Evolutionary conservation across 2,797 vertebrate genomes (phyloP).

Genomic region (Oceanodroma leucorhoa): DNA sequence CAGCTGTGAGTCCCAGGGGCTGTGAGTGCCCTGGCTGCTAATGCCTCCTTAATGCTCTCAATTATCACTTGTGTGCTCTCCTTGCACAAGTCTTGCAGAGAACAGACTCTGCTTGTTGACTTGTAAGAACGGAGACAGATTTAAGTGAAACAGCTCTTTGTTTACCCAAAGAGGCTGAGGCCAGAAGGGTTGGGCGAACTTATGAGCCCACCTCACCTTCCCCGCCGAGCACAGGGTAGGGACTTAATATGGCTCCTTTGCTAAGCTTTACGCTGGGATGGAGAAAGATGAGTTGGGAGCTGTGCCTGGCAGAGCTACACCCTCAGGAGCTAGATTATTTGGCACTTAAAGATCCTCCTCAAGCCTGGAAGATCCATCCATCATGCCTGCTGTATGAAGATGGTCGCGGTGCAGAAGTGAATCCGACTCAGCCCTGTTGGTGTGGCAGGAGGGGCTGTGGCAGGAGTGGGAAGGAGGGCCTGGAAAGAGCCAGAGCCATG

Average conservation of each 20-base stretch:
- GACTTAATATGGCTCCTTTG: not conserved
- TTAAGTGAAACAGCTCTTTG: not conserved
- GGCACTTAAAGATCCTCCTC: not conserved
- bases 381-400: not conserved
- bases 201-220: not conserved
- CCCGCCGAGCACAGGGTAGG: not conserved
- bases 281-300: not conserved
- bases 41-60: conserved; percentile 32
- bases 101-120: not conserved
- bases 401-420: not conserved
- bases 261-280: not conserved
- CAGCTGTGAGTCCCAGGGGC: not conserved
- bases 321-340: not conserved
- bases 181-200: not conserved
- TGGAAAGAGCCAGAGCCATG: not conserved
- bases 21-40: conserved; percentile 23
- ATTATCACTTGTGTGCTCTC: conserved; percentile 19
- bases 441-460: not conserved
- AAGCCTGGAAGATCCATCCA: not conserved
- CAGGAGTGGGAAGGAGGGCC: not conserved
- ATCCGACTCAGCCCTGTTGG: not conserved
- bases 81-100: not conserved
- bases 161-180: not conserved
- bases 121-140: not conserved
- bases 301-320: not conserved